Evolutionary conservation across 2,113 vertebrate species (phyloP), one percentile per base, ranked within the genome.

Genomic region (Xyliphius kryptos): DNA sequence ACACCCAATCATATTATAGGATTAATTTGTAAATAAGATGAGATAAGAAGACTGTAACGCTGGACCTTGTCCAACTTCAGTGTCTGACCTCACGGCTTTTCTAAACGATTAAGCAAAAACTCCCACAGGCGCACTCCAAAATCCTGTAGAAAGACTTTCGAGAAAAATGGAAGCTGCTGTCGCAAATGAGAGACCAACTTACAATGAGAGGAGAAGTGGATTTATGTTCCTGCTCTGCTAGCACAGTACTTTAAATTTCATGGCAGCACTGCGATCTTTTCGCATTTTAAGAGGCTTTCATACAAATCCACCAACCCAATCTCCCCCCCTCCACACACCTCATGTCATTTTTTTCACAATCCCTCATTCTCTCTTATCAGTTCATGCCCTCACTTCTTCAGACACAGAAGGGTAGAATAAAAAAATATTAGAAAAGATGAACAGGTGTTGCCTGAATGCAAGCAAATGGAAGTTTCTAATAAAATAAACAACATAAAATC

Each of bases 251-350:
- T 44, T 15, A 51, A 49, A 37, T 14, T 21, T 5, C 22, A 2
- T 47, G 38, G 36, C 32, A 67, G 14, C 51, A 16, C 68, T 70
- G 59, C 51, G 63, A 67, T 74, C 64, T 70, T 67, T 74, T 70
- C 67, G 72, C 68, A 74, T 68, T 60, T 44, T 74, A 56, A 70
- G 69, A 67, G 61, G 65, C 48, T 51, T 53, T 56, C 8, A 1
- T 32, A 32, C 7, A 32, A 32, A 32, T 32, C 26, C 2, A 32
- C 12, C 41, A 26, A 46, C 26, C 62, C 14, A 26, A 3, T 17
- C 16, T 43, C 21, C 53, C 40, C 22, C 37, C 17, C 15, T 47
- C 77, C 14, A n/a, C 43, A n/a, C 43, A 20, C 21, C 12, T n/a
- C 5, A 47, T 49, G 19, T 15, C 46, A 48, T 20, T 38, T 56